These are phyloP conservation scores for Corynorhinus townsendii DNA, from an alignment of 2,113 vertebrate species.

Conservation along the genomic window DNA sequence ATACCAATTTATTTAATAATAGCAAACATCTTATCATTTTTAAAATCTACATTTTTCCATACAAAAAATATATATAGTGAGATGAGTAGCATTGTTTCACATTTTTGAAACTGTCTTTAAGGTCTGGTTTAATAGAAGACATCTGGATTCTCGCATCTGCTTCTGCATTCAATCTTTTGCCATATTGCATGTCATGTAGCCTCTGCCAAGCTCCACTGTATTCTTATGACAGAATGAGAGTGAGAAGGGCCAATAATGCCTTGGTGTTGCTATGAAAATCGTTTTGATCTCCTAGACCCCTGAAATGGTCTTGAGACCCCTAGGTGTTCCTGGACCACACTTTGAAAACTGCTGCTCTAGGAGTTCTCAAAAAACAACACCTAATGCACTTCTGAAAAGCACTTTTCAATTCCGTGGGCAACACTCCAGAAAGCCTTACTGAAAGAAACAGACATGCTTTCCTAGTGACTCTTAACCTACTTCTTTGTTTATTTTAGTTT, in stretches of 20 bases:
- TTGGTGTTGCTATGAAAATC: neutral
- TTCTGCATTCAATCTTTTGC: neutral
- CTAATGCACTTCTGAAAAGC: neutral
- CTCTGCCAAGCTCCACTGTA: neutral
- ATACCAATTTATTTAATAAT: neutral
- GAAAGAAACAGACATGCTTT: neutral
- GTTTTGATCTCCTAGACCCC: neutral
- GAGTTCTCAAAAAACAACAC: neutral
- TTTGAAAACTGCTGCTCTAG: neutral
- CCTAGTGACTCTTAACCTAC: constrained; percentile 35
- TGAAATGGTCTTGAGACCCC: neutral
- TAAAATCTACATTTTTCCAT: neutral
- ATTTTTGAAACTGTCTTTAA: constrained; percentile 4
- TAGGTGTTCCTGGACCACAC: neutral
- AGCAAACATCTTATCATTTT: neutral
- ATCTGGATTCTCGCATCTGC: neutral
- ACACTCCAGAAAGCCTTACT: neutral
- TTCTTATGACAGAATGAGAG: neutral
- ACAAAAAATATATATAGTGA: neutral
- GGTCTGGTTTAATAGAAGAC: neutral
- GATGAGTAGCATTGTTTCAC: neutral
- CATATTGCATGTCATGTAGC: neutral
- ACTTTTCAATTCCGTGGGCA: neutral
- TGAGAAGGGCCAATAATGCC: neutral
- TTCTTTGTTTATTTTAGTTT: constrained; percentile 58